Percentiles rank a stretch among this genome's conserved stretches.
These are phyloP conservation scores for Periophthalmodon schlosseri DNA, from an alignment of 2,113 vertebrate genomes.

Conservation along the genomic window DNA sequence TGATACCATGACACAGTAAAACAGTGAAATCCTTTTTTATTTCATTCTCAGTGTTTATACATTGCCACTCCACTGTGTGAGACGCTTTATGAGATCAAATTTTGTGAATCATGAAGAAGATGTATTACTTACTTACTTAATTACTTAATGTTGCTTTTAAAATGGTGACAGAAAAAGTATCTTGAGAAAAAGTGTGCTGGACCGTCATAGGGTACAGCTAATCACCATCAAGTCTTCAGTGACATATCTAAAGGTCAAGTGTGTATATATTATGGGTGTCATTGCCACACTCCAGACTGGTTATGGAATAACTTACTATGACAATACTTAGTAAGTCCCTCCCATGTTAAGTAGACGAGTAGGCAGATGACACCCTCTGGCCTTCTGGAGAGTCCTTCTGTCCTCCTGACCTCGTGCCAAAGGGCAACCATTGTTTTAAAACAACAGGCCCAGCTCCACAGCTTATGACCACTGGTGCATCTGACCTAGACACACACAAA, in stretches of 20 bases:
- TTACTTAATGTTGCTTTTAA: no score
- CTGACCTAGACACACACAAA: conserved; percentile 20
- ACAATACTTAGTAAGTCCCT: conserved; percentile 37
- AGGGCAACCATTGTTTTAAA: conserved; percentile 57
- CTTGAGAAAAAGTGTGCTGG: no score
- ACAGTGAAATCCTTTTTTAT: no score
- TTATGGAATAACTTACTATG: conserved; percentile 15
- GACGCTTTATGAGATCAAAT: no score
- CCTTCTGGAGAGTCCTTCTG: conserved; percentile 36
- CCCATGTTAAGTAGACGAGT: conserved; percentile 25
- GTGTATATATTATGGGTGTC: neutral
- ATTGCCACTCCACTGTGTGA: no score
- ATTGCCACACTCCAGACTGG: neutral
- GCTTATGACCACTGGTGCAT: neutral
- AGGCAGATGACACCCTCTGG: conserved; percentile 68
- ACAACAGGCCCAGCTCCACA: conserved; percentile 26
- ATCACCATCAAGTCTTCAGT: neutral
- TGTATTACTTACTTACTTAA: no score
- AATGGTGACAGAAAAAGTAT: no score
- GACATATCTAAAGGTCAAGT: neutral
- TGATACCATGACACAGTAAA: no score
- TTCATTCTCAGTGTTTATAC: no score
- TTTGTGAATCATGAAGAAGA: no score
- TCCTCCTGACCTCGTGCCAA: conserved; percentile 61
- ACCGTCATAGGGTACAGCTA: neutral